These are phyloP conservation scores for Drosophila novamexicana DNA, from an alignment of 1,140 invertebrate species.

Conservation along the genomic window DNA sequence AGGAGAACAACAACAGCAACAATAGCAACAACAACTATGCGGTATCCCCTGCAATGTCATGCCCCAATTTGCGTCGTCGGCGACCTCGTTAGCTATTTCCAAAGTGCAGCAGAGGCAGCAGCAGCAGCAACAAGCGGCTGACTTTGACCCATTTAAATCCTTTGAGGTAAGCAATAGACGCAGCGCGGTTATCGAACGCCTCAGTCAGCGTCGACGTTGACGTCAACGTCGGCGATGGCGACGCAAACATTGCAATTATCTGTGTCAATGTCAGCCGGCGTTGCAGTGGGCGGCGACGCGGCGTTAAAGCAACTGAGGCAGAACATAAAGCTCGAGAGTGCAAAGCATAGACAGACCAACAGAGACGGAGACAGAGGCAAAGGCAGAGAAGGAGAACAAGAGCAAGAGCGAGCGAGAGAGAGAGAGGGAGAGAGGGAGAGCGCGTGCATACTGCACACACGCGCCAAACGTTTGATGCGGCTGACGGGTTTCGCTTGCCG, in stretches of 20 bases:
- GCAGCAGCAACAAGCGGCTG: constrained; percentile 69
- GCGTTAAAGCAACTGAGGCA: constrained; percentile 77
- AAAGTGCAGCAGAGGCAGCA: constrained; percentile 50
- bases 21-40: constrained; percentile 37
- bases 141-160: constrained; percentile 82
- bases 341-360: constrained; percentile 33
- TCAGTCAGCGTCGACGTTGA: constrained; percentile 6
- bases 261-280: constrained; percentile 81
- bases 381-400: constrained; percentile 25
- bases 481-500: constrained; percentile 30
- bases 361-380: constrained; percentile 12
- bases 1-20: constrained; percentile 26
- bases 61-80: constrained; percentile 69
- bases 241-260: constrained; percentile 64
- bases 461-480: constrained; percentile 4
- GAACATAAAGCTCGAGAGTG: constrained; percentile 51
- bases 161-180: constrained; percentile 75
- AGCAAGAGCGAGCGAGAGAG: constrained; percentile 4
- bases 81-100: constrained; percentile 64
- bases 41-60: constrained; percentile 59
- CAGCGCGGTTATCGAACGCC: constrained; percentile 14
- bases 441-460: constrained; percentile 11
- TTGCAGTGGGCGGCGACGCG: constrained; percentile 69
- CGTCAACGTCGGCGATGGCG: constrained; percentile 31
- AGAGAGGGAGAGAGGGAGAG: constrained; percentile 10